Base-by-base conservation (phyloP, 2,113 vertebrate genomes). In the Numenius arquata region DNA sequence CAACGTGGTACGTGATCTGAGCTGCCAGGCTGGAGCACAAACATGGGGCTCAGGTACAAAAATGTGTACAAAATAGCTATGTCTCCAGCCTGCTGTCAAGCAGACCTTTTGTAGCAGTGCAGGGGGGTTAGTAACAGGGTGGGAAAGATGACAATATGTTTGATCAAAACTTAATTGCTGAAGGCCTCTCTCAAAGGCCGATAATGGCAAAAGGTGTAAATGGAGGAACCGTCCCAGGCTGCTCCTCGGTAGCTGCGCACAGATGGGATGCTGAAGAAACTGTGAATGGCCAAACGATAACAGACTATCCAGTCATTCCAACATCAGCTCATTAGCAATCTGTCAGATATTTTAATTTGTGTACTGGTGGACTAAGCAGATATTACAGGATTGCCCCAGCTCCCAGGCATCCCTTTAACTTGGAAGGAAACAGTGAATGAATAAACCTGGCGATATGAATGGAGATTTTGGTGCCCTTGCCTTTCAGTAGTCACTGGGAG, bases 151-250 rank as follows among this genome's bases (percentile, higher is more conserved):
- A 96, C 98, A 98, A 97, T 97, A 98, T 98, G 97, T 98, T 98
- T 98, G 98, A 98, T 98, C 98, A 98, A 98, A 98, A 98, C 97
- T 99, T 98, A 98, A 98, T 99, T 99, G 98, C 98, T 97, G 90
- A 98, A 96, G 97, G 95, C 95, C 96, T 94, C 94, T 98, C 98
- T 97, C 89, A 80, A 97, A 98, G 97, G 97, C 97, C 77, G 56
- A 81, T 91, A 88, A 97, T 97, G 96, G 97, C 95, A 97, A 97
- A 96, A 98, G 97, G 98, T 98, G 98, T 98, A 97, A 98, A 98
- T 97, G 95, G 96, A 95, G 97, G 95, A 93, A 96, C 80, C 30
- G 70, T 97, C 97, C 96, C 97, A 95, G 97, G 95, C 96, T 98
- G 97, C 71, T 95, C 81, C 3, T 3, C 1, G 7, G 93, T 95